Base-by-base conservation (phyloP, 2,113 vertebrate species). In the Zeus faber region DNA sequence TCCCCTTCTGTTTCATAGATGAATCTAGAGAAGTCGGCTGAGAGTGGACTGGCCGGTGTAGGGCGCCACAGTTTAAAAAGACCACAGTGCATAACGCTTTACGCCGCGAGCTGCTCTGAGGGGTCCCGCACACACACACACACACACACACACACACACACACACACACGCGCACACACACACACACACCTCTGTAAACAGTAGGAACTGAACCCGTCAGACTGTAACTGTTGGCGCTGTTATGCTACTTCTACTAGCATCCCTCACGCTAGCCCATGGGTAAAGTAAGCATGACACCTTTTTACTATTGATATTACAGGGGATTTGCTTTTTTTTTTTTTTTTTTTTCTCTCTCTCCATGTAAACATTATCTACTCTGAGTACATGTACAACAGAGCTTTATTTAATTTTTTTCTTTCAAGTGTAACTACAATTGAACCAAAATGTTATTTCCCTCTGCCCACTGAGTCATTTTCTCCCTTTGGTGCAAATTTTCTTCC, bases 41-140 rank as follows among this genome's bases (percentile, higher is more conserved):
- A n/a, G n/a, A n/a, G n/a, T n/a, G n/a, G n/a, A n/a, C n/a, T n/a
- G 83, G 81, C 70, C 77, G 81, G 74, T 74, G 73, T 76, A 65
- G 58, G 66, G 67, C 67, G 56, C 76, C 80, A 74, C 67, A 65
- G 71, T n/a, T n/a, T 72, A 65, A 74, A 76, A 65, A 70, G 31
- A 52, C 65, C 62, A 76, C 66, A 65, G 51, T 49, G 65, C 73
- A 70, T 48, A 47, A n/a, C n/a, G n/a, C n/a, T n/a, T n/a, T n/a
- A n/a, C n/a, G n/a, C n/a, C n/a, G n/a, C n/a, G n/a, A n/a, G n/a
- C n/a, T 54, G 61, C 53, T 62, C 59, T 2, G 51, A 68, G 62
- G 64, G 64, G 46, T 33, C 61, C 69, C 64, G 50, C 49, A 46
- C 65, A 57, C 49, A 46, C 65, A 58, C 29, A 49, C 21, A 20